phyloP scores from a whole-genome alignment of 2,888 invertebrate species.

The Empis livida region DNA sequence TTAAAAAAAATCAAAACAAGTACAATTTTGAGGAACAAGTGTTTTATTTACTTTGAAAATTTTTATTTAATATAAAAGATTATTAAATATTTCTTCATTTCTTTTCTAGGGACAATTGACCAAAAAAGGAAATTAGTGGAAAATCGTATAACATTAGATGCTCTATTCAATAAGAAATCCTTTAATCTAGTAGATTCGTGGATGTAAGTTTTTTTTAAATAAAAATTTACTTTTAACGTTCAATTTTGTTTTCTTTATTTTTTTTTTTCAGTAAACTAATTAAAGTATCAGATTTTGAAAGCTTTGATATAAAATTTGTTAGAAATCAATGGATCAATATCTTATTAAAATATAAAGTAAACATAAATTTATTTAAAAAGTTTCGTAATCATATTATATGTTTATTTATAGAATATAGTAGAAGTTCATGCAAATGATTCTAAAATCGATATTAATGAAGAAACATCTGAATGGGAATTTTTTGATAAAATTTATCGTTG shows the following conservation, averaged over 20 bases:
- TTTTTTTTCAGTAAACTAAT: slow-evolving; percentile 19
- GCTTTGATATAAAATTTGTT: slow-evolving; percentile 26
- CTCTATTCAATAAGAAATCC: slow-evolving; percentile 24
- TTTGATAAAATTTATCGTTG: neutral
- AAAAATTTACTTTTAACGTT: neutral
- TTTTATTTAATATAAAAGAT: neutral
- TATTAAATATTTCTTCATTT: too few relatives aligned
- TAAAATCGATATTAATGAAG: neutral
- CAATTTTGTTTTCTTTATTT: neutral
- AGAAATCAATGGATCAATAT: slow-evolving; percentile 29
- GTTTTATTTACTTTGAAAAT: neutral
- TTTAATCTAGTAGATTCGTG: slow-evolving; percentile 24
- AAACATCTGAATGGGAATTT: neutral
- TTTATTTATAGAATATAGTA: neutral
- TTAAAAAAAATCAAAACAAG: neutral
- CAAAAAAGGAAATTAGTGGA: slow-evolving; percentile 27
- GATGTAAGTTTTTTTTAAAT: slow-evolving; percentile 23
- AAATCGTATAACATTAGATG: slow-evolving; percentile 25
- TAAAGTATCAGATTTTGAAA: slow-evolving; percentile 22
- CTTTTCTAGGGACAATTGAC: slow-evolving; percentile 24
- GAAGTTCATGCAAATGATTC: neutral
- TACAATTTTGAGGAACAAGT: neutral
- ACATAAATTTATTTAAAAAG: slow-evolving; percentile 9
- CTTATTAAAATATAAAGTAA: slow-evolving; percentile 27
- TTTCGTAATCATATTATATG: slow-evolving; percentile 11